A percentile compares a stretch with the other conserved stretches of the same genome.
phyloP scores from a whole-genome alignment of 2,797 vertebrate genomes.

The Sebastes hubbsi region DNA sequence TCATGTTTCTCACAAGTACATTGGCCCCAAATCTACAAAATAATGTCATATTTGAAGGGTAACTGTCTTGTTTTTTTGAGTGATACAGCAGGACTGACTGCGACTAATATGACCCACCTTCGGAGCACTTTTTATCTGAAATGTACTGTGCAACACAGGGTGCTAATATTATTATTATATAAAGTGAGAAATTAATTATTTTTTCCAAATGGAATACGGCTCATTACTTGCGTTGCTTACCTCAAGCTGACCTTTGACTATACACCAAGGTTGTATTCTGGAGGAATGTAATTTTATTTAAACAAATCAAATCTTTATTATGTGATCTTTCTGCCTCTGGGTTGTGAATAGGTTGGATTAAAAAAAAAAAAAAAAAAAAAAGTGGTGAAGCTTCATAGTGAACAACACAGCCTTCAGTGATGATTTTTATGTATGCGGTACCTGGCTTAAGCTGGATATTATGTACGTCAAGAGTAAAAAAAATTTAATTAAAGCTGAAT shows the following conservation, averaged over 20 bases:
- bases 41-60: not conserved
- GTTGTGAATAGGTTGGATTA: constrained; percentile 41
- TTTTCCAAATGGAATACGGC: constrained; percentile 1
- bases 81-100: not conserved
- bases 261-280: constrained; percentile 53
- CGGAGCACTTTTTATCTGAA: not conserved
- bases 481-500: constrained; percentile 31
- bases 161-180: not conserved
- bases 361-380: not conserved
- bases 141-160: not conserved
- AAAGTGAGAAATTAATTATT: not conserved
- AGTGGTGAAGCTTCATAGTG: constrained; percentile 29
- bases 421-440: constrained; percentile 52
- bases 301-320: constrained; percentile 64
- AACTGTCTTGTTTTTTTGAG: not conserved
- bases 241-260: constrained; percentile 37
- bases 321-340: constrained; percentile 54
- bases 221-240: constrained; percentile 58
- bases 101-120: not conserved
- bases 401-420: constrained; percentile 26
- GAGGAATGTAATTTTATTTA: constrained; percentile 72
- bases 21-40: not conserved
- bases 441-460: constrained; percentile 60
- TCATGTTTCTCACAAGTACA: not conserved
- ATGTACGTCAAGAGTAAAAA: constrained; percentile 67